Conservation (phyloP, 2,888 invertebrate genomes). For the Clistopyga incitator region DNA sequence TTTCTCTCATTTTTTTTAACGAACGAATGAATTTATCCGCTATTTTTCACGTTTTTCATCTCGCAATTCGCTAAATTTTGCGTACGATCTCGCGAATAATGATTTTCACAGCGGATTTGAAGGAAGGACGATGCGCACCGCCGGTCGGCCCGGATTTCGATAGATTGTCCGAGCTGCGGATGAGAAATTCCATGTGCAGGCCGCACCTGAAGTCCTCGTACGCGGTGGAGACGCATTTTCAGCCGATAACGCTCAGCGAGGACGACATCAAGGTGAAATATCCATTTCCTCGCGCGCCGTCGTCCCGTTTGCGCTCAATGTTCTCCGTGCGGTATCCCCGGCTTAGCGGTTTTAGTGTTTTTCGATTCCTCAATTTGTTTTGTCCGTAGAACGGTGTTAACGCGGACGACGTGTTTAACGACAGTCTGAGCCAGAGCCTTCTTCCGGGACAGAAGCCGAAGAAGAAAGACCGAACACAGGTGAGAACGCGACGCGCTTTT, state of each 20-base stretch:
- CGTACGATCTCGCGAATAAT: conserved; percentile 10
- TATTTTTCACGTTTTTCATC: too few relatives aligned
- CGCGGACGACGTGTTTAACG: conserved; percentile 80
- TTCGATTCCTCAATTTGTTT: conserved; percentile 54
- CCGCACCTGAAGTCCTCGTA: conserved; percentile 94
- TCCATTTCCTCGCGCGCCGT: not conserved
- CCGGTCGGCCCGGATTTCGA: conserved; percentile 79
- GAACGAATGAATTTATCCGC: too few relatives aligned
- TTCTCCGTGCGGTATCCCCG: not conserved
- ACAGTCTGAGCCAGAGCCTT: conserved; percentile 82
- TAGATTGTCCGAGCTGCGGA: conserved; percentile 89
- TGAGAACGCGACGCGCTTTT: conserved; percentile 69
- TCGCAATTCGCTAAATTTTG: not conserved
- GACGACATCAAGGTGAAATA: conserved; percentile 88
- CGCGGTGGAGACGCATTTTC: conserved; percentile 92
- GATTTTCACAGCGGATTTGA: conserved; percentile 82
- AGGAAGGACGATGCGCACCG: conserved; percentile 85
- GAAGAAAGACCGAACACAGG: conserved; percentile 81
- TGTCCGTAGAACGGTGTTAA: conserved; percentile 77
- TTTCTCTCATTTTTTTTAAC: too few relatives aligned
- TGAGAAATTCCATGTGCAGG: conserved; percentile 93
- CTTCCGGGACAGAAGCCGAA: conserved; percentile 82
- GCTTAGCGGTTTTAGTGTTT: conserved; percentile 23
- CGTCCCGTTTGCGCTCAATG: not conserved
- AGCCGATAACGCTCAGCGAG: conserved; percentile 86